Evolutionary conservation across 2,888 invertebrate genomes (phyloP).

Genomic region (Cepaea hortensis): DNA sequence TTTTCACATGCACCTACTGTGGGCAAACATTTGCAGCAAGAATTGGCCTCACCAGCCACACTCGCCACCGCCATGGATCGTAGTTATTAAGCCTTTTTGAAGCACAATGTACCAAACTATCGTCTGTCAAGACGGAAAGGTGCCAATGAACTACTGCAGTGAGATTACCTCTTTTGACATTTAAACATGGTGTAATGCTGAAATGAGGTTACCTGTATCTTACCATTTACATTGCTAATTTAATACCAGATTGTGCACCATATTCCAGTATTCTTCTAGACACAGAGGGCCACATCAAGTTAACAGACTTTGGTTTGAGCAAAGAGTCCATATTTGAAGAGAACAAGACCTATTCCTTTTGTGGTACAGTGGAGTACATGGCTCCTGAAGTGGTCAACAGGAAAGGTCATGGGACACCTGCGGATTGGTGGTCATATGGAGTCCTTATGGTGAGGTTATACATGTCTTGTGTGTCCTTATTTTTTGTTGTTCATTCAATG

Average conservation of each 20-base stretch:
- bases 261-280: conserved; percentile 85
- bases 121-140: too few relatives aligned
- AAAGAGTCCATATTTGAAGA: conserved; percentile 91
- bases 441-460: conserved; percentile 87
- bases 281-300: conserved; percentile 97
- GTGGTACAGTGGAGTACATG: conserved; percentile 97
- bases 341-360: conserved; percentile 92
- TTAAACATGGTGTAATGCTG: not conserved
- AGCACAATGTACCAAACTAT: too few relatives aligned
- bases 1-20: too few relatives aligned
- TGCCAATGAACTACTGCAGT: too few relatives aligned
- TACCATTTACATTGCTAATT: not conserved
- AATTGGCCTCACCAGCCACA: too few relatives aligned
- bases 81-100: too few relatives aligned
- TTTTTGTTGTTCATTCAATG: not conserved
- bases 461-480: conserved; percentile 10
- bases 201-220: not conserved
- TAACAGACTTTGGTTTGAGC: conserved; percentile 98
- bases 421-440: conserved; percentile 99
- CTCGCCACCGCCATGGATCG: too few relatives aligned
- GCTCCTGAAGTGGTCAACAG: conserved; percentile 99
- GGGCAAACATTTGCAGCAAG: too few relatives aligned
- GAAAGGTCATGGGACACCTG: conserved; percentile 97
- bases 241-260: not conserved
- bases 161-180: not conserved